phyloP scores from a whole-genome alignment of 2,888 invertebrate species.

The Tethea ocularis region DNA sequence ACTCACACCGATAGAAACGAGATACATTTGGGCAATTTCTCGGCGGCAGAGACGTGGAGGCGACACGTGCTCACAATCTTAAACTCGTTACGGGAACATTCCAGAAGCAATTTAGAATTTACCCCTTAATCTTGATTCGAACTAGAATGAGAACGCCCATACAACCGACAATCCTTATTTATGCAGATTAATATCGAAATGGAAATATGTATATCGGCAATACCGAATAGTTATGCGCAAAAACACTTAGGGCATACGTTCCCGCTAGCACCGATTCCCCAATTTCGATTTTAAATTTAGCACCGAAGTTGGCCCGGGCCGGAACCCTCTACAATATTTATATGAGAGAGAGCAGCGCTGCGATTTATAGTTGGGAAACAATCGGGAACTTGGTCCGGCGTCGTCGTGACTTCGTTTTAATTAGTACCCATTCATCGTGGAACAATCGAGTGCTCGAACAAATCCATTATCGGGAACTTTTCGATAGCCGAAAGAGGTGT shows the following conservation, averaged over 20 bases:
- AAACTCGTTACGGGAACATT: conserved; percentile 72
- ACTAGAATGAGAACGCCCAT: conserved; percentile 48
- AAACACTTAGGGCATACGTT: conserved; percentile 46
- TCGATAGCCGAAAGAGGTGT: conserved; percentile 82
- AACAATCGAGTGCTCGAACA: conserved; percentile 81
- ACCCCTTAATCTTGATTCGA: conserved; percentile 63
- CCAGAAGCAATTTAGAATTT: conserved; percentile 70
- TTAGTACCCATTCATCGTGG: conserved; percentile 83
- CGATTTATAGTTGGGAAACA: conserved; percentile 80
- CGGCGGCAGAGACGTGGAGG: conserved; percentile 49
- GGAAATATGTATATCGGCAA: conserved; percentile 27
- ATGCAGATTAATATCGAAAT: conserved; percentile 49
- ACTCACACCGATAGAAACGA: conserved; percentile 45
- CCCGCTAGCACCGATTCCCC: conserved; percentile 52
- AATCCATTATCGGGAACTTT: conserved; percentile 82
- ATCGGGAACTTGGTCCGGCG: conserved; percentile 77
- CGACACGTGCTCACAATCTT: conserved; percentile 75
- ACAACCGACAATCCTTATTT: conserved; percentile 44
- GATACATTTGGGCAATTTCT: conserved; percentile 67
- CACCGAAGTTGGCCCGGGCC: conserved; percentile 63
- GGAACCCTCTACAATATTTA: conserved; percentile 70
- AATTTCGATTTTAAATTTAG: conserved; percentile 78
- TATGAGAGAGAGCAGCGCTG: conserved; percentile 66
- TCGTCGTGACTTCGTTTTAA: conserved; percentile 83
- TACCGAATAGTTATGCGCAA: conserved; percentile 28